Conservation (phyloP, 2,797 vertebrate species). For the Gorsachius magnificus region DNA sequence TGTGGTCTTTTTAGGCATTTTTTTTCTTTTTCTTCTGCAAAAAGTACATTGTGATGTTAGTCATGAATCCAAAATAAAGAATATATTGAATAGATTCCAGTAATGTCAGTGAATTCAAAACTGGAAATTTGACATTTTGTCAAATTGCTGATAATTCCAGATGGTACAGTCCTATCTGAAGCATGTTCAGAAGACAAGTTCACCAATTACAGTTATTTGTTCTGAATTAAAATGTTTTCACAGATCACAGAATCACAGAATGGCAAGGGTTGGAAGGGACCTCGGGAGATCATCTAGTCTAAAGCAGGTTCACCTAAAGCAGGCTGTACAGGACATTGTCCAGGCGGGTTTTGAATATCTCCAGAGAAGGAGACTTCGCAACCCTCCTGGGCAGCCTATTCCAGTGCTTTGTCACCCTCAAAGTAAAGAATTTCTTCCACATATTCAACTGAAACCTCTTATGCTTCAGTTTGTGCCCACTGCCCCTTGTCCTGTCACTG, state of each 20-base stretch:
- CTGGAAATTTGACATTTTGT: constrained; percentile 6
- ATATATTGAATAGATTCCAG: neutral
- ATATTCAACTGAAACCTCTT: too few species aligned
- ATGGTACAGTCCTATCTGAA: constrained; percentile 1
- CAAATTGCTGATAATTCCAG: constrained; percentile 4
- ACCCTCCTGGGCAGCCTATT: too few species aligned
- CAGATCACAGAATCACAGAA: neutral
- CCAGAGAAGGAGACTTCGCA: too few species aligned
- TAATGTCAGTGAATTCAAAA: neutral
- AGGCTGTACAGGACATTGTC: too few species aligned
- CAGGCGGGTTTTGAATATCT: too few species aligned
- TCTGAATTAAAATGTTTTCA: constrained; percentile 21
- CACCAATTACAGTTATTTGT: neutral
- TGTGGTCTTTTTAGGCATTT: neutral
- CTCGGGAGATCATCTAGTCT: too few species aligned
- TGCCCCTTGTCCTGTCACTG: too few species aligned
- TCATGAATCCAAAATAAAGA: neutral
- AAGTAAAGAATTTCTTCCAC: too few species aligned
- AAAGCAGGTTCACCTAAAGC: too few species aligned
- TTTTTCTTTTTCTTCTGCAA: neutral
- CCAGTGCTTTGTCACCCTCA: too few species aligned
- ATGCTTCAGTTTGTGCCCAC: too few species aligned
- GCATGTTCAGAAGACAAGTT: neutral
- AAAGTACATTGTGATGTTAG: neutral
- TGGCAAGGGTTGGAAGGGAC: too few species aligned